Base-by-base conservation (phyloP, 2,888 invertebrate species). In the Aproaerema taeniolella region DNA sequence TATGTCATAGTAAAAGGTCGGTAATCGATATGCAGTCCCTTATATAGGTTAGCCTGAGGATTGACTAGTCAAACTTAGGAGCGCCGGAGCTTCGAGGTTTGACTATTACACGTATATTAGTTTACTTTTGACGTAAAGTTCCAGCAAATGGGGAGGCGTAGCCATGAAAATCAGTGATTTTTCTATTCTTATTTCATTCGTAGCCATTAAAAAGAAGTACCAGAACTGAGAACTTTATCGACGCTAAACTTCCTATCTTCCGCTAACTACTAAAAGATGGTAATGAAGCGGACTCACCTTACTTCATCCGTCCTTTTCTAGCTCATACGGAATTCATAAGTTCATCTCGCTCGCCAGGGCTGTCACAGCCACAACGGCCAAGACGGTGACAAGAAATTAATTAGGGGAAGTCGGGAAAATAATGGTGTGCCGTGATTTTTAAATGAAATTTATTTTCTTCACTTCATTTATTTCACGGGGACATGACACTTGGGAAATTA, bases 311-410 rank as follows among this genome's bases (percentile, higher is more conserved):
- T 78, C 76, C 54, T 58, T 51, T 28, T 77, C 50, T 15, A 39
- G 28, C 67, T 6, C 11, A 8, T 3, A 9, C 6, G 1, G 5
- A 12, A 25, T 30, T 28, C 25, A 41, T 66, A 50, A 14, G 17
- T 31, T 45, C 45, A 43, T 80, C 76, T 47, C 57, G 5, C 46
- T 76, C 73, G 49, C 52, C 56, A 60, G 55, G 62, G 67, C 80
- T 82, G 83, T 83, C 82, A 83, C 61, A 61, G 67, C 70, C 82
- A 80, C 71, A 72, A 67, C 77, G 71, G 74, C 71, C 77, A 73
- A 73, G 79, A 75, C 82, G 77, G 80, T 83, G 83, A 85, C 83
- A 83, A 76, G 83, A 83, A 85, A 85, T 85, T 85, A 85, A 85
- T 85, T 83, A 85, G 82, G 81, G 78, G 79, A 81, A 78, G 73